Evolutionary conservation across 2,113 vertebrate genomes (phyloP).

Genomic region (Coregonus clupeaformis): DNA sequence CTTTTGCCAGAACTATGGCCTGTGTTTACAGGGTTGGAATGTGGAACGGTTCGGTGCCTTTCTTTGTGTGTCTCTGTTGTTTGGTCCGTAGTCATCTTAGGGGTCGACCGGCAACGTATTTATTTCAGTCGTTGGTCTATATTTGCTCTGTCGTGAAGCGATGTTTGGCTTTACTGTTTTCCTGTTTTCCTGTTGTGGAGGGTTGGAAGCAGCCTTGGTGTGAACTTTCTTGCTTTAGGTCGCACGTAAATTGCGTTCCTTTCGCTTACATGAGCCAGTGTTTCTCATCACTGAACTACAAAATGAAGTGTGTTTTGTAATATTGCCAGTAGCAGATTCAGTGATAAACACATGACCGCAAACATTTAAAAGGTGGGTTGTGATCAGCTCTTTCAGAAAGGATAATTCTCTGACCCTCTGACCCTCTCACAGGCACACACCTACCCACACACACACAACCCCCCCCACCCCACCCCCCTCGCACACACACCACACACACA

Average conservation of each 20-base stretch:
- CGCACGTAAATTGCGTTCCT: not conserved
- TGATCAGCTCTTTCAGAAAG: slow-evolving; percentile 17
- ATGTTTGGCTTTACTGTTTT: not conserved
- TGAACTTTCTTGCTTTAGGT: not conserved
- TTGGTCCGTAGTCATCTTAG: slow-evolving; percentile 14
- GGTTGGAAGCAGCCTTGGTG: not conserved
- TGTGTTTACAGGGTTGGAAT: slow-evolving; percentile 67
- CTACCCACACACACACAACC: slow-evolving; percentile 34
- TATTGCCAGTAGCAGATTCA: no score
- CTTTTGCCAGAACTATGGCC: slow-evolving; percentile 25
- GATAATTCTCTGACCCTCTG: not conserved
- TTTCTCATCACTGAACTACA: not conserved
- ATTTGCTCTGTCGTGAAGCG: not conserved
- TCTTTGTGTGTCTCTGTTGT: slow-evolving; percentile 38
- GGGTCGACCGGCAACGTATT: not conserved
- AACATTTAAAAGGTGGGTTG: no score
- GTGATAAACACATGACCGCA: no score
- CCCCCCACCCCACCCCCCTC: no score
- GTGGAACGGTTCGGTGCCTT: slow-evolving; percentile 35
- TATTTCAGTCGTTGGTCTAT: slow-evolving; percentile 18
- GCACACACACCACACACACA: not conserved
- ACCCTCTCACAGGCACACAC: no score
- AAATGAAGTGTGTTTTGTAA: no score
- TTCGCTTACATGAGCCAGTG: no score
- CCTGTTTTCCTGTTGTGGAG: not conserved